These are phyloP conservation scores for Pelecanus crispus DNA, from an alignment of 2,113 vertebrate species.

Conservation along the genomic window DNA sequence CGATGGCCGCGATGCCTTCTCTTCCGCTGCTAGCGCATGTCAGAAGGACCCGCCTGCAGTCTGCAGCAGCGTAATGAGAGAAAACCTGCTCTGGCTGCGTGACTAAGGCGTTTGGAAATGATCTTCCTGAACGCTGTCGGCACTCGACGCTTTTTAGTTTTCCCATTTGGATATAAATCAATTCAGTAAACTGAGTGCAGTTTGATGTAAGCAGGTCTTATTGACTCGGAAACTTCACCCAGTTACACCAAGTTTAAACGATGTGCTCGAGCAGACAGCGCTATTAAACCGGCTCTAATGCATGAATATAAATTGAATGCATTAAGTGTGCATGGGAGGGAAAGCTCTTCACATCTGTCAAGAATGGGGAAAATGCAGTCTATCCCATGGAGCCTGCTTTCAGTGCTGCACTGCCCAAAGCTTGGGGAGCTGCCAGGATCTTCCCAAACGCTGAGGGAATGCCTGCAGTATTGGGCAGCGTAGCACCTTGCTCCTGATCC, in stretches of 20 bases:
- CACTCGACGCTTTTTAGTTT: not conserved
- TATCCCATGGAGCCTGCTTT: fast-evolving
- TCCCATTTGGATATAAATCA: not conserved
- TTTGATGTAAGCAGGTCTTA: not conserved
- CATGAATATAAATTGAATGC: not conserved
- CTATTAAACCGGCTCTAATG: not conserved
- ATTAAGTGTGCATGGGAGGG: not conserved
- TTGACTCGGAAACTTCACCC: not conserved
- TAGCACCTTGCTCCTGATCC: not conserved
- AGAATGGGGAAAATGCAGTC: fast-evolving
- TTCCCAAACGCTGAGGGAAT: not conserved
- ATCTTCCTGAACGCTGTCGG: not conserved
- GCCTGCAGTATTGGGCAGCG: fast-evolving
- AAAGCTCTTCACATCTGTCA: not conserved
- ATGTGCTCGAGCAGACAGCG: not conserved
- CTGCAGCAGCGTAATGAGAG: not conserved
- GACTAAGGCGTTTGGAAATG: not conserved
- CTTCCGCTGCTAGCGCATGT: fast-evolving
- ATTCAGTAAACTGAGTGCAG: not conserved
- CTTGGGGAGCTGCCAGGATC: not conserved
- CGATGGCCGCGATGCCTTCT: not conserved
- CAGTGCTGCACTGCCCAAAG: not conserved
- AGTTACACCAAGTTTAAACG: too few species aligned
- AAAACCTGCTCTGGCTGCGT: not conserved
- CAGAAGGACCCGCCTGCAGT: not conserved